These are phyloP conservation scores for Drosophila emarginata DNA, from an alignment of 2,888 invertebrate genomes.

Conservation along the genomic window DNA sequence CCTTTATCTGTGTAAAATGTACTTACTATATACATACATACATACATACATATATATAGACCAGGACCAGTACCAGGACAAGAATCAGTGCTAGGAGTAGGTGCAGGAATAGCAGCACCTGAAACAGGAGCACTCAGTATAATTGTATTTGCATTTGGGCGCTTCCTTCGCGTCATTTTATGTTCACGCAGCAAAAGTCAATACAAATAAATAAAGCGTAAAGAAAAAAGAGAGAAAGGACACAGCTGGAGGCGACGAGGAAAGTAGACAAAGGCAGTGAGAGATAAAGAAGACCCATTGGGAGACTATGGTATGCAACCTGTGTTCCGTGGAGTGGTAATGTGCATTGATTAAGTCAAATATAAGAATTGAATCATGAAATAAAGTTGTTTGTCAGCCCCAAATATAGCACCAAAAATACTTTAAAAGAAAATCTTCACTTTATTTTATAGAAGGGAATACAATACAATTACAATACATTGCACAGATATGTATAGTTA, in stretches of 20 bases:
- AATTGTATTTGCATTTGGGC: slow-evolving; percentile 70
- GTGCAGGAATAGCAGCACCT: slow-evolving; percentile 1
- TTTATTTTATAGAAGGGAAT: too few species aligned
- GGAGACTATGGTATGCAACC: slow-evolving; percentile 4
- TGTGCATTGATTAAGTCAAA: slow-evolving; percentile 68
- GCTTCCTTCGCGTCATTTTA: slow-evolving; percentile 61
- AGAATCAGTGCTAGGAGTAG: not conserved
- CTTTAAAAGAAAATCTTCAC: too few species aligned
- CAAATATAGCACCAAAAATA: not conserved
- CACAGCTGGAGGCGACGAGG: slow-evolving; percentile 15
- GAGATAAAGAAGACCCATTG: not conserved
- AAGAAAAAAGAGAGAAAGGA: slow-evolving; percentile 31
- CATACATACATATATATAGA: not conserved
- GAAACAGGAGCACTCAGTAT: slow-evolving; percentile 66
- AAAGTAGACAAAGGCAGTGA: slow-evolving; percentile 18
- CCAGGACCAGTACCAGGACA: not conserved
- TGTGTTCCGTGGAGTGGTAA: slow-evolving; percentile 28
- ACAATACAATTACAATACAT: too few species aligned
- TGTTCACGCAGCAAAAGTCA: slow-evolving; percentile 61
- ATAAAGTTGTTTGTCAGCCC: not conserved
- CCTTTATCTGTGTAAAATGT: slow-evolving; percentile 64
- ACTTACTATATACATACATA: slow-evolving; percentile 43
- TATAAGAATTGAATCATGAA: slow-evolving; percentile 28
- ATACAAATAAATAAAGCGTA: slow-evolving; percentile 68
- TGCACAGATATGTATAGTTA: too few species aligned